Percentiles rank a stretch among this genome's conserved stretches.
Evolutionary conservation across 2,113 vertebrate species (phyloP).

Genomic region (Progne subis): DNA sequence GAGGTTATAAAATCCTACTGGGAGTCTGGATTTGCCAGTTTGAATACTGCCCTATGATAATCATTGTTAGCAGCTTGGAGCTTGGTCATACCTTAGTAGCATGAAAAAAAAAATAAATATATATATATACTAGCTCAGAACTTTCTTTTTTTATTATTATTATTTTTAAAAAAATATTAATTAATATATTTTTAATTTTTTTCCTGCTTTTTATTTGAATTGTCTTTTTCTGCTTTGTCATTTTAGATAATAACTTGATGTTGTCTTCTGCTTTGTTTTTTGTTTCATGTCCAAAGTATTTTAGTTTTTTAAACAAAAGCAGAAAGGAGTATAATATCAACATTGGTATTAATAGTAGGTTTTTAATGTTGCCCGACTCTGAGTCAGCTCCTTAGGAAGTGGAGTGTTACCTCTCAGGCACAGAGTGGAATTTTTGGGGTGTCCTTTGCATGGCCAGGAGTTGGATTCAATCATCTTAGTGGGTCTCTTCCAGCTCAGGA

Average conservation of each 20-base stretch:
- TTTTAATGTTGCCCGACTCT: neutral
- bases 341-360: neutral
- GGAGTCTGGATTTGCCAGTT: neutral
- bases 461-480: neutral
- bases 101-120: neutral
- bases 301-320: neutral
- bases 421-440: neutral
- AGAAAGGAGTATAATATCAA: neutral
- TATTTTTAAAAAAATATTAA: too few relatives aligned
- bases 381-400: neutral
- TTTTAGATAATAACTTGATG: neutral
- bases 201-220: neutral
- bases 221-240: neutral
- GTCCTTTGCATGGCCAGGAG: neutral
- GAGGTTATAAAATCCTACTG: neutral
- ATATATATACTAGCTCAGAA: neutral
- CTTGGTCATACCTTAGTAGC: neutral
- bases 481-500: neutral
- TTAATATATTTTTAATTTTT: neutral
- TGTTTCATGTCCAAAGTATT: neutral
- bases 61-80: neutral
- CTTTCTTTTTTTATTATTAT: neutral
- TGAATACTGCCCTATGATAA: neutral
- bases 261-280: neutral
- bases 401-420: neutral